phyloP scores from a whole-genome alignment of 2,113 vertebrate species.

The Pteruthius melanotis region DNA sequence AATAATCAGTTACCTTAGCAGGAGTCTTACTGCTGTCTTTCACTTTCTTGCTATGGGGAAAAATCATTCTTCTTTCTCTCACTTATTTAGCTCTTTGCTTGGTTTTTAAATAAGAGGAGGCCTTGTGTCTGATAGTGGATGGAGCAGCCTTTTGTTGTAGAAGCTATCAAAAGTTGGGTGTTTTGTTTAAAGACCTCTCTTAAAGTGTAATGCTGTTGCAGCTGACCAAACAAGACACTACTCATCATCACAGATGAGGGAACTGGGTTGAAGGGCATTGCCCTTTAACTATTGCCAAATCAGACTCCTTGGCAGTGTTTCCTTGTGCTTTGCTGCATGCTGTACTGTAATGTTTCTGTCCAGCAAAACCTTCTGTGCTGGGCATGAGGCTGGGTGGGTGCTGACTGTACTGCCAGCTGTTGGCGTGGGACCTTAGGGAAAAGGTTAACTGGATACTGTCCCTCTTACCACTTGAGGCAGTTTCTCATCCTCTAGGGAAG shows the following conservation, averaged over 20 bases:
- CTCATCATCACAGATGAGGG: background rate
- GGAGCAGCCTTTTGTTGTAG: background rate
- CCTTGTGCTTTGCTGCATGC: accelerated
- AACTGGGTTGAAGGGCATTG: background rate
- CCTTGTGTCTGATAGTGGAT: background rate
- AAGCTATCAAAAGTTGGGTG: background rate
- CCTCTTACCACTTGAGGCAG: background rate
- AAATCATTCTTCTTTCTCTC: background rate
- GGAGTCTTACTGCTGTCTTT: background rate
- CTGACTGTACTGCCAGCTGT: background rate
- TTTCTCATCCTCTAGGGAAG: background rate
- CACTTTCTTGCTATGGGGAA: background rate
- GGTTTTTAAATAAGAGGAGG: background rate
- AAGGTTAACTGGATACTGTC: background rate
- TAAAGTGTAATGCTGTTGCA: background rate
- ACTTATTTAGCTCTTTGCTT: background rate
- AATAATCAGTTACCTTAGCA: background rate
- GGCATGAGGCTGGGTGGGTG: accelerated
- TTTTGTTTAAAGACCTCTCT: background rate
- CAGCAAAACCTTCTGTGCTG: background rate
- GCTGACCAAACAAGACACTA: background rate
- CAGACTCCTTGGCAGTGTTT: background rate
- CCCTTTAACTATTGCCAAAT: background rate
- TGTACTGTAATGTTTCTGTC: background rate
- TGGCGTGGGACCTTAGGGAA: background rate